A percentile compares a stretch with the other conserved stretches of the same genome.
phyloP scores from a whole-genome alignment of 2,797 vertebrate genomes.

The Dendrocincla tyrannina region DNA sequence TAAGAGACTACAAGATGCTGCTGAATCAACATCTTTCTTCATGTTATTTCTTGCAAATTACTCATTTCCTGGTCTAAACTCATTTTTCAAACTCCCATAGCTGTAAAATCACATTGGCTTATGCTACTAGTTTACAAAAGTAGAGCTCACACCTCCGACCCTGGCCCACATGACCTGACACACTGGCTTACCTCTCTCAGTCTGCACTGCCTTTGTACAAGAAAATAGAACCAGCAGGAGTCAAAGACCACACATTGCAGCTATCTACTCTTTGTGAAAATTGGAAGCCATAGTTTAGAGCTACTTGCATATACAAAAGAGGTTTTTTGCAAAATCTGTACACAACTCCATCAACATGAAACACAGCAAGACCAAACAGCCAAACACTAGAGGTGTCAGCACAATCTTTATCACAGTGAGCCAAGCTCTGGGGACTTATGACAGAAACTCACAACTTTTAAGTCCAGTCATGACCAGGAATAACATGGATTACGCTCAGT shows the following conservation, averaged over 20 bases:
- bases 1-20: background rate
- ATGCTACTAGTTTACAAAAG: background rate
- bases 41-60: background rate
- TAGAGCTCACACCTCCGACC: background rate
- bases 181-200: background rate
- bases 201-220: background rate
- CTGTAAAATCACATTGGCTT: background rate
- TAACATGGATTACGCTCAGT: background rate
- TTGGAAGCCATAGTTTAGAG: background rate
- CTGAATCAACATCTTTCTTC: background rate
- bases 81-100: background rate
- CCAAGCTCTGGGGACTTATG: too few relatives aligned
- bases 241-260: background rate
- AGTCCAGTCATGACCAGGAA: background rate
- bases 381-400: background rate
- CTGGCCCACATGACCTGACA: background rate
- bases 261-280: background rate
- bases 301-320: background rate
- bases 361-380: background rate
- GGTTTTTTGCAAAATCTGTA: rapidly evolving
- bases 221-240: background rate
- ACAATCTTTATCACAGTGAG: rapidly evolving
- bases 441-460: background rate
- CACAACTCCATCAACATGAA: background rate
- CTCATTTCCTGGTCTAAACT: background rate